Evolutionary conservation across 2,797 vertebrate genomes (phyloP), one percentile per base, ranked within the genome.

Genomic region (Dallia pectoralis): DNA sequence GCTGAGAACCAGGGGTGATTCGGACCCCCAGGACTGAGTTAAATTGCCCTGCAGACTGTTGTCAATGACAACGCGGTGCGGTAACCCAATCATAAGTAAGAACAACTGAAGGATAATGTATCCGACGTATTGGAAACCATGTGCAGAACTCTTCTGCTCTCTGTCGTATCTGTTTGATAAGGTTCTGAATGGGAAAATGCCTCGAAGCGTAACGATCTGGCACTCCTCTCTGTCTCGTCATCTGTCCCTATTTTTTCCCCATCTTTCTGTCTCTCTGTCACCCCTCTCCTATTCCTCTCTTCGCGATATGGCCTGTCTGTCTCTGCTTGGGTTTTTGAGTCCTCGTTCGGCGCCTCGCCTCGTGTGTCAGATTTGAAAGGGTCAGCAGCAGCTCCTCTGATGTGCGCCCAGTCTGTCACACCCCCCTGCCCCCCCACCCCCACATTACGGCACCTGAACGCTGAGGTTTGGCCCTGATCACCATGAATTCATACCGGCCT

Each of bases 401-500:
- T 25, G 12, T 70, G 36, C n/a, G 40, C 27, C 29, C 56, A 48
- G 33, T 22, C 36, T 69, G 48, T 5, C 72, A 29, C 30, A 59
- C 67, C 22, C 65, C 64, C 63, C 51, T 14, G 74, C 71, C 71
- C 62, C 61, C 12, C 33, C 53, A n/a, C 22, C 36, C 51, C 51
- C 53, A 51, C 36, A 29, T 72, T 30, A 32, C 25, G 25, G 27
- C 8, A 12, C 27, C 19, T 56, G n/a, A 27, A 19, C 33, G 30
- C 53, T 27, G 22, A 9, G 40, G 62, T 30, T 12, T 61, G 36
- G 62, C 70, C 67, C 75, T 70, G 49, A 49, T 49, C 49, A 44
- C 51, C 53, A 84, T 88, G 87, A 82, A 87, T 83, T 72, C 72
- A 47, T 74, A 77, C 77, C 74, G 72, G 27, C 70, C 61, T 67